These are phyloP conservation scores for Thunnus thynnus DNA, from an alignment of 2,113 vertebrate species.

Conservation along the genomic window DNA sequence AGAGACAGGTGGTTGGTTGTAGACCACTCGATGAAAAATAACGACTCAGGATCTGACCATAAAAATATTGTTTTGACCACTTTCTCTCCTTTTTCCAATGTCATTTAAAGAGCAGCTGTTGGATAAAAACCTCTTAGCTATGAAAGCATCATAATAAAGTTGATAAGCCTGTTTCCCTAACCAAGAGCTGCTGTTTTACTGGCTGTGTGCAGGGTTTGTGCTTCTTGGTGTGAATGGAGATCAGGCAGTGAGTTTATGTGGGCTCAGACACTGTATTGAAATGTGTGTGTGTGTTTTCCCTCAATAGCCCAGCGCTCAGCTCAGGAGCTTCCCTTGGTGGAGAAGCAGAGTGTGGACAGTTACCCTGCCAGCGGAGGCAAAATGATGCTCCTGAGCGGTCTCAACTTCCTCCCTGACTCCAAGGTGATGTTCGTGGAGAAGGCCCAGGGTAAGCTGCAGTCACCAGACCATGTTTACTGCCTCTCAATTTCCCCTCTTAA, in stretches of 20 bases:
- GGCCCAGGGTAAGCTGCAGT: conserved; percentile 90
- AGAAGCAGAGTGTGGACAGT: conserved; percentile 95
- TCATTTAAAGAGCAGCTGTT: conserved; percentile 66
- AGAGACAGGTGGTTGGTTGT: conserved; percentile 60
- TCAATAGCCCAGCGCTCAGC: conserved; percentile 94
- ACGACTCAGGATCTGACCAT: conserved; percentile 27
- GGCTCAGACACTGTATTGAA: conserved; percentile 19
- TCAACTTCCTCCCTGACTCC: conserved; percentile 97
- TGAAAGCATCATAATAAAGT: conserved; percentile 73
- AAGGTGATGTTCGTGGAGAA: conserved; percentile 99
- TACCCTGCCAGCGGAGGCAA: conserved; percentile 92
- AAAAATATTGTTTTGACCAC: conserved; percentile 56
- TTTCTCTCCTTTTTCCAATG: conserved; percentile 7
- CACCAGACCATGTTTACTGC: conserved; percentile 43
- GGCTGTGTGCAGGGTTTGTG: conserved; percentile 36
- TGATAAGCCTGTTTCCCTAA: conserved; percentile 64
- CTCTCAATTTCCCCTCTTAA: conserved; percentile 46
- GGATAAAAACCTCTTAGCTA: conserved; percentile 55
- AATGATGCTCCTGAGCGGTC: conserved; percentile 93
- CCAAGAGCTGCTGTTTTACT: conserved; percentile 62
- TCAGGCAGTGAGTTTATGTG: conserved; percentile 25
- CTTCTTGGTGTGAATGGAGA: conserved; percentile 62
- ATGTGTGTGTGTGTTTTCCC: conserved; percentile 41
- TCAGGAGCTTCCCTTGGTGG: conserved; percentile 97
- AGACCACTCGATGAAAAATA: conserved; percentile 37